phyloP scores from a whole-genome alignment of 2,113 vertebrate genomes.

The Lucifuga dentata region DNA sequence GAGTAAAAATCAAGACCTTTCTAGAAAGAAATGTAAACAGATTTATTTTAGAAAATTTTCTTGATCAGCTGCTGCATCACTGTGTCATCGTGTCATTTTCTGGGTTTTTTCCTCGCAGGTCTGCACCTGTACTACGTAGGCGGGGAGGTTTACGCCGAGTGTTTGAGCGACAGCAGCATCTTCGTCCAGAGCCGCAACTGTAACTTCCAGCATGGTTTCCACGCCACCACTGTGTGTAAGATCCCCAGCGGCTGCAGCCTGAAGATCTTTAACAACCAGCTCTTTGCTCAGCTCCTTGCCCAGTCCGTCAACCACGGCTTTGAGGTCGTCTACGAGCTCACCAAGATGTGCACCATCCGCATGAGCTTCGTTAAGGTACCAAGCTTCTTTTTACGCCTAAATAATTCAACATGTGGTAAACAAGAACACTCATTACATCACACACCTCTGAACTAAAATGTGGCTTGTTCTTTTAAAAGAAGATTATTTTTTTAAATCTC shows the following conservation, averaged over 20 bases:
- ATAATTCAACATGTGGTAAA: no score
- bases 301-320: slow-evolving; percentile 98
- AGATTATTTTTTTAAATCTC: no score
- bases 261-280: slow-evolving; percentile 99
- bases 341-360: slow-evolving; percentile 98
- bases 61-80: no score
- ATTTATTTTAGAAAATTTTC: no score
- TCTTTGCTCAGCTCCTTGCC: slow-evolving; percentile 95
- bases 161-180: slow-evolving; percentile 98
- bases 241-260: slow-evolving; percentile 98
- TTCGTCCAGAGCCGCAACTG: slow-evolving; percentile 99
- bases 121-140: slow-evolving; percentile 96
- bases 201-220: slow-evolving; percentile 98
- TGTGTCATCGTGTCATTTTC: background rate
- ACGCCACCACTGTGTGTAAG: slow-evolving; percentile 96
- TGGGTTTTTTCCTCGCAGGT: slow-evolving; percentile 72
- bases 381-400: background rate
- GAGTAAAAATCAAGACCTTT: no score
- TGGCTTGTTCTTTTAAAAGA: no score
- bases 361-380: slow-evolving; percentile 98
- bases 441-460: no score
- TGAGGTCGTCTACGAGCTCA: slow-evolving; percentile 96
- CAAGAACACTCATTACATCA: no score
- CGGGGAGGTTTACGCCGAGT: slow-evolving; percentile 96
- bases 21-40: no score